Percentiles rank a stretch among this genome's conserved stretches.
Evolutionary conservation across 1,140 invertebrate species (phyloP).

Genomic region (Zaprionus gabonicus): DNA sequence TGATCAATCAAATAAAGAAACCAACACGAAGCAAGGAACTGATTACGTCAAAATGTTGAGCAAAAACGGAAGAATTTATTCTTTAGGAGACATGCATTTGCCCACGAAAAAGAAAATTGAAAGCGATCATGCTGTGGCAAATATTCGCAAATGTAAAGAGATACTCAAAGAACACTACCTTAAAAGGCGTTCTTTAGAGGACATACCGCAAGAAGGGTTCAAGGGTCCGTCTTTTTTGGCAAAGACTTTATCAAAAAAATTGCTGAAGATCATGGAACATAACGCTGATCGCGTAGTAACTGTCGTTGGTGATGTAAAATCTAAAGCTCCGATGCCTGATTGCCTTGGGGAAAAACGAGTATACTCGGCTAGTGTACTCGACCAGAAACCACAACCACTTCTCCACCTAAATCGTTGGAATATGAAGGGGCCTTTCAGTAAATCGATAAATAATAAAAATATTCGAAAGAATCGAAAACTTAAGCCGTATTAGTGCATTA

Average conservation of each 20-base stretch:
- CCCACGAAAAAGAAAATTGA: not conserved
- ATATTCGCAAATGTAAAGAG: conserved; percentile 25
- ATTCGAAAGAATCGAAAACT: not conserved
- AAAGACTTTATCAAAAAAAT: conserved; percentile 6
- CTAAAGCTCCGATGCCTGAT: not conserved
- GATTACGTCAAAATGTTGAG: not conserved
- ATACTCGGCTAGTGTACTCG: not conserved
- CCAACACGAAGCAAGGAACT: not conserved
- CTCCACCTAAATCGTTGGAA: conserved; percentile 9
- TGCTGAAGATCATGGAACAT: conserved; percentile 9
- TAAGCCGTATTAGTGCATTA: not conserved
- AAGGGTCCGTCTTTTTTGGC: not conserved
- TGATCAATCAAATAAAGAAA: not conserved
- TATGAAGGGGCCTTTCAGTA: not conserved
- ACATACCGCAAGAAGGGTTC: too few species aligned
- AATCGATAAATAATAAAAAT: not conserved
- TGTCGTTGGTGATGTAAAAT: too few species aligned
- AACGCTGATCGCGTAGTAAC: not conserved
- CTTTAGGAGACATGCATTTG: not conserved
- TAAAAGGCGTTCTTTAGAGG: not conserved
- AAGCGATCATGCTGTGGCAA: conserved; percentile 11
- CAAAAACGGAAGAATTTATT: not conserved
- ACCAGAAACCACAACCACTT: conserved; percentile 17
- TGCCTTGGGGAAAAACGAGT: not conserved
- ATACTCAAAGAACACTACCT: conserved; percentile 36